phyloP scores from a whole-genome alignment of 2,797 vertebrate genomes.

The Argyrosomus regius region DNA sequence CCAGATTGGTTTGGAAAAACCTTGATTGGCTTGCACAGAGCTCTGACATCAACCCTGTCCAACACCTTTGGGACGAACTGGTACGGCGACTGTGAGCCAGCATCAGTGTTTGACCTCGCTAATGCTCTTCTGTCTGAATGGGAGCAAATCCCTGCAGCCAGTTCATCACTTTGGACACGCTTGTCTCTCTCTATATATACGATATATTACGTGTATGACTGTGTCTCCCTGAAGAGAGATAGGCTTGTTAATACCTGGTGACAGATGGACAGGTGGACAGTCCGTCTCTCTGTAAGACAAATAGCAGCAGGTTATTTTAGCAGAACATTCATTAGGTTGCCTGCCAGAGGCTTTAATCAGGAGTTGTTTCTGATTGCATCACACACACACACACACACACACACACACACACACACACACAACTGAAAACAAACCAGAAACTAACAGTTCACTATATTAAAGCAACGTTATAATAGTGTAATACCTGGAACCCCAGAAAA shows the following conservation, averaged over 20 bases:
- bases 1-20: background rate
- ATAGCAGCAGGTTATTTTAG: slow-evolving; percentile 43
- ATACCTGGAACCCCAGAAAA: too few species aligned
- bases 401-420: slow-evolving; percentile 1
- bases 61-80: slow-evolving; percentile 1
- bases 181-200: background rate
- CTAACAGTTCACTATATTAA: too few species aligned
- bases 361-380: background rate
- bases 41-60: background rate
- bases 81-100: background rate
- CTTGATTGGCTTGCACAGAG: background rate
- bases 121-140: background rate
- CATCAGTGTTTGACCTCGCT: background rate
- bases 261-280: slow-evolving; percentile 46
- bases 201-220: background rate
- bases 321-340: slow-evolving; percentile 43
- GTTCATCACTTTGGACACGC: background rate
- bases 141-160: slow-evolving; percentile 1
- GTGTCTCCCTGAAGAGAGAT: slow-evolving; percentile 12
- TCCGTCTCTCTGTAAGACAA: slow-evolving; percentile 19
- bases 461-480: too few species aligned
- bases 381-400: background rate
- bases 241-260: slow-evolving; percentile 44
- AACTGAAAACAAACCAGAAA: background rate
- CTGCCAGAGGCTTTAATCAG: slow-evolving; percentile 54